Percentiles rank a stretch among this genome's conserved stretches.
Conservation (phyloP, 2,113 vertebrate species). For the Illadopsis cleaveri region DNA sequence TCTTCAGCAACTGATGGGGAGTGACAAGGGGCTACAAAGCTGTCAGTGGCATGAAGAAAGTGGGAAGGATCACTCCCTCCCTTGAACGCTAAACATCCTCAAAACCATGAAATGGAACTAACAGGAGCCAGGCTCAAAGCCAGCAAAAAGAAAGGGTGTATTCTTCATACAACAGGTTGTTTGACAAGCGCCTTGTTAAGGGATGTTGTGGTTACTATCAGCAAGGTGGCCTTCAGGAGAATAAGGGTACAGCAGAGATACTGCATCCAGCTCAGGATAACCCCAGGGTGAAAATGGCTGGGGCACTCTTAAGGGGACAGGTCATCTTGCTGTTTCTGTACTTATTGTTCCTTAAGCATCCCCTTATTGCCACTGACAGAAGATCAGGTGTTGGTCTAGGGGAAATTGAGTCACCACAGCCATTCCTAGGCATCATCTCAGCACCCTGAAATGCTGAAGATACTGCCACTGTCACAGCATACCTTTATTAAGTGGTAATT, state of each 20-base stretch:
- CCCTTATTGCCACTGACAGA: neutral
- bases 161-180: neutral
- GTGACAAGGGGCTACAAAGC: neutral
- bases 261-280: neutral
- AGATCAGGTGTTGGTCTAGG: neutral
- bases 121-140: neutral
- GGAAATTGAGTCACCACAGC: neutral
- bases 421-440: neutral
- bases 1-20: neutral
- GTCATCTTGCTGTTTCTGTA: neutral
- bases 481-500: neutral
- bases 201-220: neutral
- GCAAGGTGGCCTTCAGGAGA: neutral
- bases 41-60: neutral
- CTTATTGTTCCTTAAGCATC: neutral
- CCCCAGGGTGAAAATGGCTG: neutral
- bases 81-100: accelerated
- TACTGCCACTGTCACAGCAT: neutral
- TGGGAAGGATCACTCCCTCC: neutral
- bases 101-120: neutral
- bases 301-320: neutral
- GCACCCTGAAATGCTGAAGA: neutral
- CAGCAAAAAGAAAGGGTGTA: neutral
- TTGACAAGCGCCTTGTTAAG: neutral
- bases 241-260: neutral